Evolutionary conservation across 2,888 invertebrate species (phyloP).

Genomic region (Pseudoips prasinana): DNA sequence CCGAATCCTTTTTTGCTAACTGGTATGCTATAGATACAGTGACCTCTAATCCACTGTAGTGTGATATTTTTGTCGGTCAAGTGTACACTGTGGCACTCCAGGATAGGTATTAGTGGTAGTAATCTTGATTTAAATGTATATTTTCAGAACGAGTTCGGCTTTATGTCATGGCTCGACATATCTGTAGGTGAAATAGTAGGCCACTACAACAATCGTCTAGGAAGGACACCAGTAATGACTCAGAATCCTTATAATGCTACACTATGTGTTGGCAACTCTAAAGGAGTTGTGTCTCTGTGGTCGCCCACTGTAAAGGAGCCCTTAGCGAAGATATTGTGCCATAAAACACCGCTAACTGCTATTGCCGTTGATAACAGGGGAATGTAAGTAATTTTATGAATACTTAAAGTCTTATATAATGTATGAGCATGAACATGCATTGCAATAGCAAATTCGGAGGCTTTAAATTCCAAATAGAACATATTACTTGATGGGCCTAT

Average conservation of each 20-base stretch:
- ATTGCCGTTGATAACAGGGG: constrained; percentile 93
- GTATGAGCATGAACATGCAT: too few species aligned
- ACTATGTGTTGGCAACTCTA: constrained; percentile 93
- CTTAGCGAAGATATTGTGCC: constrained; percentile 95
- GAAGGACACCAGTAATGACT: constrained; percentile 91
- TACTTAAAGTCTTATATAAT: background rate
- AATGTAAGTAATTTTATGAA: constrained; percentile 75
- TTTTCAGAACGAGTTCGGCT: constrained; percentile 86
- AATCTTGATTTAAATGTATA: too few species aligned
- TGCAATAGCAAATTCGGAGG: too few species aligned
- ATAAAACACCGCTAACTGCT: constrained; percentile 90
- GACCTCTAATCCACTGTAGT: too few species aligned
- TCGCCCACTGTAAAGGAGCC: constrained; percentile 93
- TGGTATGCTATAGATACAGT: too few species aligned
- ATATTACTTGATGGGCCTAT: too few species aligned
- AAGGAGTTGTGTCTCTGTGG: constrained; percentile 98
- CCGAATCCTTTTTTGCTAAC: too few species aligned
- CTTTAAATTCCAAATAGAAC: too few species aligned
- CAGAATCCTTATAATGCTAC: constrained; percentile 98
- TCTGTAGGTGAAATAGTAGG: constrained; percentile 95
- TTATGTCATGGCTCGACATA: constrained; percentile 95
- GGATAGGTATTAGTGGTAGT: too few species aligned
- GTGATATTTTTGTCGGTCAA: too few species aligned
- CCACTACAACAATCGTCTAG: constrained; percentile 88
- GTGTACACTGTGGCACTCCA: too few species aligned